phyloP scores from a whole-genome alignment of 1,140 invertebrate genomes.

The Pomacea maculata region DNA sequence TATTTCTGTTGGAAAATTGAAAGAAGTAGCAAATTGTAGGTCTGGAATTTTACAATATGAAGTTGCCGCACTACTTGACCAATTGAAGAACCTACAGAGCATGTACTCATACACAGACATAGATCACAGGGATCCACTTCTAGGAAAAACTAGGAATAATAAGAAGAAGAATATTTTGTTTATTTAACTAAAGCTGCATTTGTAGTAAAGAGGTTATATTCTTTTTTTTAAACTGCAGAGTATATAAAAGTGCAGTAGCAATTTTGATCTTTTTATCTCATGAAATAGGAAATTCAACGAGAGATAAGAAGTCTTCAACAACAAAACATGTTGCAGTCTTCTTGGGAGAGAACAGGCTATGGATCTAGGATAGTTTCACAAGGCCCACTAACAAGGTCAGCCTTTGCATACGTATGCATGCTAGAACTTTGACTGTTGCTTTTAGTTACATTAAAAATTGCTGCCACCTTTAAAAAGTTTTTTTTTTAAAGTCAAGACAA shows the following conservation, averaged over 20 bases:
- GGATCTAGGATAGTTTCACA: background rate
- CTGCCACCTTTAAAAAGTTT: background rate
- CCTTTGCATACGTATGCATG: too few relatives aligned
- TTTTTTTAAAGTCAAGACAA: background rate
- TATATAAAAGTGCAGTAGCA: background rate
- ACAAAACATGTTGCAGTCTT: background rate
- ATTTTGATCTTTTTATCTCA: background rate
- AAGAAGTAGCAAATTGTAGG: too few relatives aligned
- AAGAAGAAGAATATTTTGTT: background rate
- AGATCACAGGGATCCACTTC: too few relatives aligned
- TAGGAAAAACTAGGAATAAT: too few relatives aligned
- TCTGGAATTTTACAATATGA: too few relatives aligned
- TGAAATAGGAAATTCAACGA: background rate
- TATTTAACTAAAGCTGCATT: background rate
- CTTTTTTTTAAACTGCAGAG: background rate
- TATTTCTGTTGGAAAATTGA: too few relatives aligned
- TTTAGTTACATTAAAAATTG: background rate
- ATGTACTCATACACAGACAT: too few relatives aligned
- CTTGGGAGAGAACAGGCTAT: background rate
- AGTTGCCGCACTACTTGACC: too few relatives aligned
- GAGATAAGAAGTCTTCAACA: conserved; percentile 2
- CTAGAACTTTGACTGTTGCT: background rate
- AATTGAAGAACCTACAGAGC: too few relatives aligned
- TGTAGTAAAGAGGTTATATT: background rate
- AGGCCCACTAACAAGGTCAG: background rate